Evolutionary conservation across 2,797 vertebrate genomes (phyloP), one percentile per base, ranked within the genome.

Genomic region (Mormyrops boulengeri): DNA sequence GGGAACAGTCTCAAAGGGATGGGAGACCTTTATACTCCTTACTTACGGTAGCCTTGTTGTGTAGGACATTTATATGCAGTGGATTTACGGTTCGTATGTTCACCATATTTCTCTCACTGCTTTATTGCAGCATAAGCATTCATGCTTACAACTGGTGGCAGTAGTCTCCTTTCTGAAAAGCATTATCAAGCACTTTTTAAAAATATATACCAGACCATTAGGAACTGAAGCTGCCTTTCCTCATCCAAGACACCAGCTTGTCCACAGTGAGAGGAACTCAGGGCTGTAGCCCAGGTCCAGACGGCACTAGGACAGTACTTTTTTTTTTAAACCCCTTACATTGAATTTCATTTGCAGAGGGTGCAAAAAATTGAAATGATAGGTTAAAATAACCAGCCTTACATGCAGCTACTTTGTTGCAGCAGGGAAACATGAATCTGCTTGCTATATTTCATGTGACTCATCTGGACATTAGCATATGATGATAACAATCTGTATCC

Each of bases 61-160:
- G 38, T 82, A 82, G 41, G 77, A 82, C 77, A 47, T 82, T 47
- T 82, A 82, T 44, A 82, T n/a, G 38, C 77, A 52, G 44, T 85
- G 84, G 44, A 52, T 50, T 85, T 85, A 85, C n/a, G 44, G 80
- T 84, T 44, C 2, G 22, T 84, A 26, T 84, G 41, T 84, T 49
- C 80, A 84, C 80, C 69, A 77, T 38, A 77, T 77, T 38, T 41
- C 34, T 77, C 69, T 77, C 69, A 77, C 34, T 77, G 69, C 69
- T 77, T 77, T 77, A 77, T 77, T 77, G 69, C 69, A 77, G 69
- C 14, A 41, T 77, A 84, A 84, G 80, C 80, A 84, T 47, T 84
- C 47, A 22, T 47, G 80, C 52, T 52, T 19, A 22, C 49, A 19
- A 34, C 49, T 41, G 85, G 52, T 34, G 52, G 50, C 30, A 53